phyloP scores from a whole-genome alignment of 2,888 invertebrate species.

The Aphodius sticticus region DNA sequence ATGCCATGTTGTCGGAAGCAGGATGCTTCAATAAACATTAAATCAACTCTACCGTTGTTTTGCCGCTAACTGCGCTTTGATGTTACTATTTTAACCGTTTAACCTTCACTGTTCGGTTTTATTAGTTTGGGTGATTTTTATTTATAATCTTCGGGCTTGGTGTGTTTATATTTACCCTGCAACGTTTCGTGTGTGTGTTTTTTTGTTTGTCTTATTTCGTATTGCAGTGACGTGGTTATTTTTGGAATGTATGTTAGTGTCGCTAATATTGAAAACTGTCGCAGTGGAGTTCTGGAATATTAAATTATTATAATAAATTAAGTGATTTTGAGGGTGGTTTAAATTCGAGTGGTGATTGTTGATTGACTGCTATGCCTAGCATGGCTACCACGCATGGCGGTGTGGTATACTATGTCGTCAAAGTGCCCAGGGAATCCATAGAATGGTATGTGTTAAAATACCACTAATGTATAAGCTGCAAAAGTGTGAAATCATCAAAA shows the following conservation, averaged over 20 bases:
- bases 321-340: not conserved
- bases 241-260: constrained; percentile 8
- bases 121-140: not conserved
- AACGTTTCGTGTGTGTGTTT: not conserved
- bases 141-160: too few relatives aligned
- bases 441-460: constrained; percentile 40
- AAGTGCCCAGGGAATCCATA: constrained; percentile 65
- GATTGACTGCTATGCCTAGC: constrained; percentile 53
- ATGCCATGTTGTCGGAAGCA: constrained; percentile 27
- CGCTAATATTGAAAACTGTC: not conserved
- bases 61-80: not conserved
- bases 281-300: constrained; percentile 6
- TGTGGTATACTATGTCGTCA: constrained; percentile 74
- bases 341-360: not conserved
- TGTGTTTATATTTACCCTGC: constrained; percentile 4
- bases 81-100: not conserved
- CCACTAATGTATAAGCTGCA: too few relatives aligned
- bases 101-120: not conserved
- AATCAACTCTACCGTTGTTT: constrained; percentile 20
- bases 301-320: constrained; percentile 7
- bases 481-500: not conserved
- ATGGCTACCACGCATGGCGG: constrained; percentile 71
- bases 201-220: not conserved
- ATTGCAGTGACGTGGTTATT: not conserved
- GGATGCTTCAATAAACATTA: constrained; percentile 35